phyloP scores from a whole-genome alignment of 2,888 invertebrate species.

The Hesperia comma region DNA sequence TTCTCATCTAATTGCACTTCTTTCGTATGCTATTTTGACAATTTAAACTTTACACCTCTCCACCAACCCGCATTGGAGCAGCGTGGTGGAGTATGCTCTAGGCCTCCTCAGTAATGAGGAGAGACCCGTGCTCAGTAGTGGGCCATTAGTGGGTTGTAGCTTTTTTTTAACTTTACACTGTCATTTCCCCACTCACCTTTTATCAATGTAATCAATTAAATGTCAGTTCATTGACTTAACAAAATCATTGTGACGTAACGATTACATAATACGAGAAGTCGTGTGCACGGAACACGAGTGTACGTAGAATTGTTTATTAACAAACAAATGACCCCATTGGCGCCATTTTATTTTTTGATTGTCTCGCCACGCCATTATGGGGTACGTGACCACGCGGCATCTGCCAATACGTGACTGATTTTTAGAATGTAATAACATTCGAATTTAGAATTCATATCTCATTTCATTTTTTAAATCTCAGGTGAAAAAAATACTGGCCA shows the following conservation, averaged over 20 bases:
- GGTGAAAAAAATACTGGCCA: neutral
- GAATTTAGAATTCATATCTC: conserved; percentile 14
- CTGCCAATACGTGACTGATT: conserved; percentile 53
- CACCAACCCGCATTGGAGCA: too few species aligned
- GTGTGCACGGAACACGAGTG: conserved; percentile 57
- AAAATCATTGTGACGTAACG: conserved; percentile 27
- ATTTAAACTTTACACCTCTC: too few species aligned
- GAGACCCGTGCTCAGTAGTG: too few species aligned
- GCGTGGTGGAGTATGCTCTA: too few species aligned
- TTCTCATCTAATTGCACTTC: too few species aligned
- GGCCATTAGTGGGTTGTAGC: too few species aligned
- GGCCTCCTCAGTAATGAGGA: too few species aligned
- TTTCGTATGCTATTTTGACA: too few species aligned
- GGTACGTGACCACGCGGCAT: conserved; percentile 59
- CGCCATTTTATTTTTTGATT: conserved; percentile 65
- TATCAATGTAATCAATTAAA: conserved; percentile 46
- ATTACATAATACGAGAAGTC: conserved; percentile 50
- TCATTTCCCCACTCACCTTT: neutral
- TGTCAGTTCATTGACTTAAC: conserved; percentile 37
- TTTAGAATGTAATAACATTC: conserved; percentile 6
- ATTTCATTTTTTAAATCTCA: neutral
- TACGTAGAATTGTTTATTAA: conserved; percentile 58
- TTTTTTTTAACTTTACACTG: neutral
- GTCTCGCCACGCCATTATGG: conserved; percentile 51
- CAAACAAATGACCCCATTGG: conserved; percentile 56